Evolutionary conservation across 2,797 vertebrate genomes (phyloP).

Genomic region (Monodelphis domestica): DNA sequence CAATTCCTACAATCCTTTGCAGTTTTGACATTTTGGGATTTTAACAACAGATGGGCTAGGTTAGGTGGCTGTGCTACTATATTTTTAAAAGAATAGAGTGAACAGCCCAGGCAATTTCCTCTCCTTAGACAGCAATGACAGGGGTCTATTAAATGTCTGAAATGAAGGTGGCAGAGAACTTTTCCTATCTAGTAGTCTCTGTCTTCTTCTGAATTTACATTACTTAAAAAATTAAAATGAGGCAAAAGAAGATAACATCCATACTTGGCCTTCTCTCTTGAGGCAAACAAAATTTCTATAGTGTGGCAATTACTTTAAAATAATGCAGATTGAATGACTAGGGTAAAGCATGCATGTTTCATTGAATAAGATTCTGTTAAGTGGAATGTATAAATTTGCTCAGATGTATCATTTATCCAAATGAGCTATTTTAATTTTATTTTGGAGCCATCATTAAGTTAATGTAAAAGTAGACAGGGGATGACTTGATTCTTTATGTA

Average conservation of each 20-base stretch:
- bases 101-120: not conserved
- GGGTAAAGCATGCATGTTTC: not conserved
- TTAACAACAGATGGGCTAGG: not conserved
- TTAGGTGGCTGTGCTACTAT: not conserved
- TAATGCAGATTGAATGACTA: constrained; percentile 8
- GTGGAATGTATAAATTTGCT: constrained; percentile 21
- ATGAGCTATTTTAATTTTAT: constrained; percentile 49
- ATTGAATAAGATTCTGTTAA: not conserved
- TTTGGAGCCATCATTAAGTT: constrained; percentile 34
- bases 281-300: not conserved
- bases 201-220: not conserved
- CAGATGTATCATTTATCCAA: constrained; percentile 21
- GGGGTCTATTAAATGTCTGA: not conserved
- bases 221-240: not conserved
- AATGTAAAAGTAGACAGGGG: constrained; percentile 44
- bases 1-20: not conserved
- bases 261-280: not conserved
- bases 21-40: not conserved
- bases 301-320: not conserved
- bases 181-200: not conserved
- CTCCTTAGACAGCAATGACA: not conserved
- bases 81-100: not conserved
- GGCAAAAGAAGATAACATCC: not conserved
- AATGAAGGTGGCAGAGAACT: not conserved
- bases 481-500: constrained; percentile 52